Percentiles rank a stretch among this genome's conserved stretches.
Conservation (phyloP, 2,888 invertebrate genomes). For the Drosophila prostipennis region DNA sequence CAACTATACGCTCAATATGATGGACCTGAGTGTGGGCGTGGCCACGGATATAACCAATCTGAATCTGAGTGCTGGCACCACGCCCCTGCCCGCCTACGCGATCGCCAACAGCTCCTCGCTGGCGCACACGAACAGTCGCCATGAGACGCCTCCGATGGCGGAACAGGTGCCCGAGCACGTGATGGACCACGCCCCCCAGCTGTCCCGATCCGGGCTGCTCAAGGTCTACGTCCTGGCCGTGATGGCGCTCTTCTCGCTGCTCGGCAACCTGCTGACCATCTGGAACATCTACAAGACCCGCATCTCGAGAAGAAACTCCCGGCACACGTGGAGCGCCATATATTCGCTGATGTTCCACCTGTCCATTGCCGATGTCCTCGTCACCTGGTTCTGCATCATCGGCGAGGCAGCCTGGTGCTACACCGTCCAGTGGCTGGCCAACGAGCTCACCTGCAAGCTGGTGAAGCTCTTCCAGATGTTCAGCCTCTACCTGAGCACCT, state of each 20-base stretch:
- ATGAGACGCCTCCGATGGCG: slow-evolving; percentile 54
- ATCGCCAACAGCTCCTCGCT: slow-evolving; percentile 51
- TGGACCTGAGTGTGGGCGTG: slow-evolving; percentile 56
- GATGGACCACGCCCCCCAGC: slow-evolving; percentile 88
- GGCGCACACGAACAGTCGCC: slow-evolving; percentile 54
- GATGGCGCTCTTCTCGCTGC: slow-evolving; percentile 89
- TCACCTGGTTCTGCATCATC: slow-evolving; percentile 91
- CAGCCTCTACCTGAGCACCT: slow-evolving; percentile 92
- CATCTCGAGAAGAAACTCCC: slow-evolving; percentile 85
- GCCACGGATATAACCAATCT: slow-evolving; percentile 35
- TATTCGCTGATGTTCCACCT: slow-evolving; percentile 92
- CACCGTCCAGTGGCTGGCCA: slow-evolving; percentile 92
- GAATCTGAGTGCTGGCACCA: slow-evolving; percentile 3
- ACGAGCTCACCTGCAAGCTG: slow-evolving; percentile 90
- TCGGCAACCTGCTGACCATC: slow-evolving; percentile 91
- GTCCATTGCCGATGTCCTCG: slow-evolving; percentile 92
- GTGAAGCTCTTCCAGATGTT: slow-evolving; percentile 93
- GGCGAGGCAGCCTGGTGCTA: slow-evolving; percentile 93
- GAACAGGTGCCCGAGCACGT: slow-evolving; percentile 65
- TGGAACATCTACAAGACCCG: slow-evolving; percentile 89
- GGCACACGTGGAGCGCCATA: slow-evolving; percentile 89
- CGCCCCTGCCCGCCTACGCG: slow-evolving; percentile 45
- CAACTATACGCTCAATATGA: slow-evolving; percentile 66
- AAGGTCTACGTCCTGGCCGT: slow-evolving; percentile 88
- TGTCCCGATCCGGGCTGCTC: slow-evolving; percentile 87